phyloP scores from a whole-genome alignment of 2,888 invertebrate genomes.

The Phania funesta region DNA sequence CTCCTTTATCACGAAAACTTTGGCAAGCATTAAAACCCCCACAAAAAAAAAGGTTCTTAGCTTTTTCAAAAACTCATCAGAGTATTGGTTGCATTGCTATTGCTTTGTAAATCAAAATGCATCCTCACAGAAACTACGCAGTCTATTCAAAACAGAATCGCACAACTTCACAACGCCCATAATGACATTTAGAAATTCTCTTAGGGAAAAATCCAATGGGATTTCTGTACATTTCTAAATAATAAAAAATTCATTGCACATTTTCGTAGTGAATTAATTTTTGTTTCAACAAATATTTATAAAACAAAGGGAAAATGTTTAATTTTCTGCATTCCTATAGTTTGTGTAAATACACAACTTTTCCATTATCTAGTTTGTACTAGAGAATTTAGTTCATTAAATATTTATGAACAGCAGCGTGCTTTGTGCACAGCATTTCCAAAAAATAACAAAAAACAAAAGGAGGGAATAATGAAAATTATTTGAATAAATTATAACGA shows the following conservation, averaged over 20 bases:
- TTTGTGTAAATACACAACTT: background rate
- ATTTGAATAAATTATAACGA: slow-evolving; percentile 6
- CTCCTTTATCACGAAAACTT: no score
- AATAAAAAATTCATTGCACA: slow-evolving; percentile 10
- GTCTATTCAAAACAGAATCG: background rate
- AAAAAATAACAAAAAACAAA: background rate
- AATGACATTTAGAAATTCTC: background rate
- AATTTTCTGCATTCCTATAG: background rate
- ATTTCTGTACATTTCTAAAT: background rate
- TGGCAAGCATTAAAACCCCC: no score
- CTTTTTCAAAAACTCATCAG: no score
- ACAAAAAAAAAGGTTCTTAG: no score
- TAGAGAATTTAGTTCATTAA: background rate
- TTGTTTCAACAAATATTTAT: background rate
- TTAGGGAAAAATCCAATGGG: slow-evolving; percentile 1
- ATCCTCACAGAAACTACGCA: no score
- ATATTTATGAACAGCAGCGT: slow-evolving; percentile 15
- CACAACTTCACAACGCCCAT: background rate
- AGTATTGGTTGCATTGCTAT: no score
- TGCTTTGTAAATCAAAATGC: no score
- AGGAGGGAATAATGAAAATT: background rate
- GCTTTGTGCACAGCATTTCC: background rate
- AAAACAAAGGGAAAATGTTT: slow-evolving; percentile 5
- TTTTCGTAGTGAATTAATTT: slow-evolving; percentile 14
- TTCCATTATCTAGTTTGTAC: background rate